Evolutionary conservation across 2,113 vertebrate genomes (phyloP).

Genomic region (Engystomops pustulosus): DNA sequence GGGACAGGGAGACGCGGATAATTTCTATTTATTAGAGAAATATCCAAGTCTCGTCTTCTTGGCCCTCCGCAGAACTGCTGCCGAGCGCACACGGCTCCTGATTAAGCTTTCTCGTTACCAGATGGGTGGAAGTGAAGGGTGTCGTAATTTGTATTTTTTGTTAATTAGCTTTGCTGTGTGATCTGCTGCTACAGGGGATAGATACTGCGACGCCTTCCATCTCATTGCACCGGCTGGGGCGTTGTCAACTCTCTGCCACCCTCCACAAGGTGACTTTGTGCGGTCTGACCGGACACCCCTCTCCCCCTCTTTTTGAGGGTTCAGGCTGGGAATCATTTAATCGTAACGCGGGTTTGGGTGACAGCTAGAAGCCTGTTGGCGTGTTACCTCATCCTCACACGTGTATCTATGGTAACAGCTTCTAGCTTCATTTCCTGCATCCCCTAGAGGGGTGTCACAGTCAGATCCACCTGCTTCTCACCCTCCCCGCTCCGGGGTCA

Average conservation of each 20-base stretch:
- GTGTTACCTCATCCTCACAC: constrained; percentile 75
- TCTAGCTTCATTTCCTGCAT: constrained; percentile 76
- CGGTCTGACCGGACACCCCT: constrained; percentile 13
- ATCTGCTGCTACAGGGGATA: constrained; percentile 56
- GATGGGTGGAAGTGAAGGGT: constrained; percentile 59
- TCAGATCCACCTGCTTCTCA: constrained; percentile 81
- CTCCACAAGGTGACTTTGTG: constrained; percentile 53
- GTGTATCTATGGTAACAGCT: constrained; percentile 78
- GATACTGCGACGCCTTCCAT: constrained; percentile 48
- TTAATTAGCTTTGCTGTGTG: constrained; percentile 59
- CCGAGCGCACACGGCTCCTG: constrained; percentile 47
- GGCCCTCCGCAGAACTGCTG: constrained; percentile 53
- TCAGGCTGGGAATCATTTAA: constrained; percentile 67
- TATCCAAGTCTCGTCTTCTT: constrained; percentile 68
- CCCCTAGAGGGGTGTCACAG: constrained; percentile 78
- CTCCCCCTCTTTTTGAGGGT: neutral
- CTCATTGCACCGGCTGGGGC: constrained; percentile 47
- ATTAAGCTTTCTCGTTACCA: constrained; percentile 55
- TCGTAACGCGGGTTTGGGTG: constrained; percentile 59
- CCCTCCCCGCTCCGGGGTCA: constrained; percentile 80
- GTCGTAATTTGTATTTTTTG: constrained; percentile 58
- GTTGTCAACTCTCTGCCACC: constrained; percentile 43
- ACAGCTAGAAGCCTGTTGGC: constrained; percentile 65
- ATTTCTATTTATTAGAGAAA: constrained; percentile 74
- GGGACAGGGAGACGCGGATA: constrained; percentile 62